Base-by-base conservation (phyloP, 1,140 invertebrate species). In the Armadillidium nasatum region DNA sequence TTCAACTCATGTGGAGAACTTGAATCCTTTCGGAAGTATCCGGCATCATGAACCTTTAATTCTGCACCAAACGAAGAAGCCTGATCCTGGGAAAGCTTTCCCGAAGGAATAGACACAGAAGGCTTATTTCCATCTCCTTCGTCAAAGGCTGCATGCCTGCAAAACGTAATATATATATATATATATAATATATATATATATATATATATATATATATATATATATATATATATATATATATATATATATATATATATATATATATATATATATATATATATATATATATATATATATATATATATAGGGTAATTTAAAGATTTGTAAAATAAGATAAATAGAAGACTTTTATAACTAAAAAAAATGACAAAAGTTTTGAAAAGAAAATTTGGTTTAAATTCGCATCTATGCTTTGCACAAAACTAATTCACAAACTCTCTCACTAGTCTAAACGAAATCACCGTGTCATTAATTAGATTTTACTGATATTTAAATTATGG, bases 201-300 rank as follows among this genome's bases (percentile, higher is more conserved):
- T 60, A 60, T 60, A 60, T 60, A 60, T 60, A 60, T 60, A 60
- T 60, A 60, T 60, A 60, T 60, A 60, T 60, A 60, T 60, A 60
- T 60, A 60, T 60, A 60, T 60, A 60, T 4, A 4, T 60, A 60
- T 60, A 60, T 50, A 60, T 60, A 60, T 60, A 60, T 60, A 60
- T 60, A 60, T 60, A 60, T 7, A 60, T 60, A 60, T 7, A 60
- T 60, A 7, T 60, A 7, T 60, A 60, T 4, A 60, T 3, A 15
- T 3, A 60, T 60, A 60, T 60, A 60, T 60, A 60, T 60, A 60
- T 60, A 60, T 50, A 50, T 50, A 60, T 60, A 60, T 60, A 60
- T 60, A 60, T 60, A 60, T 60, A 60, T 60, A 60, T 60, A 60
- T 60, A 60, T 60, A 60, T 60, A 60, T 60, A 60, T 60, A 60